phyloP scores from a whole-genome alignment of 2,113 vertebrate genomes.

The Grantiella picta region DNA sequence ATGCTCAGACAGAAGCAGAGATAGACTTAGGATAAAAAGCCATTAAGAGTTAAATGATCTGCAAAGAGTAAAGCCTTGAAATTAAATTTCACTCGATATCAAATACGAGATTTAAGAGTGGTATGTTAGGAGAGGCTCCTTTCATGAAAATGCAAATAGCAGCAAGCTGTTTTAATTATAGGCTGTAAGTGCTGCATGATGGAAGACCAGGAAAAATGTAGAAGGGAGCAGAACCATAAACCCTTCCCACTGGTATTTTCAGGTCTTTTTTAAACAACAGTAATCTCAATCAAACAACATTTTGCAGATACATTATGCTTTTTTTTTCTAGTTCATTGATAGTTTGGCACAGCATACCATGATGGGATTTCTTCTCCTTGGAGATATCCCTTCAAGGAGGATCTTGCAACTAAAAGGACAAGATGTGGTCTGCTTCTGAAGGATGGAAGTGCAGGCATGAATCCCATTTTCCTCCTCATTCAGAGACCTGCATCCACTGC shows the following conservation, averaged over 20 bases:
- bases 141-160: slow-evolving; percentile 43
- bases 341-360: background rate
- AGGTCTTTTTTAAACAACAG: background rate
- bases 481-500: background rate
- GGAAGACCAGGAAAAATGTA: background rate
- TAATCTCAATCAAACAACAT: background rate
- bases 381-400: background rate
- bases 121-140: background rate
- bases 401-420: background rate
- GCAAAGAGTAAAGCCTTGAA: slow-evolving; percentile 9
- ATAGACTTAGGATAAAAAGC: background rate
- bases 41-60: slow-evolving; percentile 31
- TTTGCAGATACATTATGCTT: background rate
- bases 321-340: background rate
- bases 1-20: background rate
- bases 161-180: slow-evolving; percentile 56
- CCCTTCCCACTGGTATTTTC: background rate
- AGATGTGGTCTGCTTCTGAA: background rate
- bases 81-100: background rate
- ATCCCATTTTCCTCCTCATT: background rate
- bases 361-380: background rate
- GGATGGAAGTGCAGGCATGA: background rate
- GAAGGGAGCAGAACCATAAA: background rate
- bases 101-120: slow-evolving; percentile 10
- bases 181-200: background rate